A percentile compares a stretch with the other conserved stretches of the same genome.
phyloP scores from a whole-genome alignment of 2,113 vertebrate genomes.

The Planiliza haematocheilus region DNA sequence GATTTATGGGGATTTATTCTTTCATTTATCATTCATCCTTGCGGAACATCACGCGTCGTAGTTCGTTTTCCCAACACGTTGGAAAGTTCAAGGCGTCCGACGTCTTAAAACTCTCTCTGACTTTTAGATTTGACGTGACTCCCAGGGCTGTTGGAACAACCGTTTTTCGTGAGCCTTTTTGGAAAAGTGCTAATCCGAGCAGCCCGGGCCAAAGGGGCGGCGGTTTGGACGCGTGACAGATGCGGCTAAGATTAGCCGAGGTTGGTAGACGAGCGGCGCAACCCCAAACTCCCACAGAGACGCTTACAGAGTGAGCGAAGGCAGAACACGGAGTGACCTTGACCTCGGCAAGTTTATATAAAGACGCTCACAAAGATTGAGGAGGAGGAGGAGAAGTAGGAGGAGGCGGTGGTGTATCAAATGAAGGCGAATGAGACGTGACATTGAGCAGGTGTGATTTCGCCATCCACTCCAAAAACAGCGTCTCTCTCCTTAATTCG shows the following conservation, averaged over 20 bases:
- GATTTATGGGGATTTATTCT: no score
- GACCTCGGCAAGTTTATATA: constrained; percentile 33
- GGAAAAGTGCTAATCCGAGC: constrained; percentile 28
- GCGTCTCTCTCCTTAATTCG: not conserved
- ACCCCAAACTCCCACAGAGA: constrained; percentile 72
- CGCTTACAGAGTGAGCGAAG: constrained; percentile 18
- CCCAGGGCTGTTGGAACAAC: not conserved
- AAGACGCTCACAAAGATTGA: constrained; percentile 28
- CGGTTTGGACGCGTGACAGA: constrained; percentile 48
- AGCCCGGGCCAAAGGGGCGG: constrained; percentile 14
- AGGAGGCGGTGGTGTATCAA: not conserved
- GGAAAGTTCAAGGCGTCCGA: not conserved
- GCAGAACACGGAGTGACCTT: constrained; percentile 44
- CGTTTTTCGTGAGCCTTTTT: not conserved
- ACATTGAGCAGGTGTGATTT: constrained; percentile 21
- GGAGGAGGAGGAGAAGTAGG: not conserved
- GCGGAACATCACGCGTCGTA: no score
- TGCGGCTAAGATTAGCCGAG: constrained; percentile 58
- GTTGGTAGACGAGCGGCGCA: constrained; percentile 51
- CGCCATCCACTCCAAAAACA: not conserved
- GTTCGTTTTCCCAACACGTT: no score
- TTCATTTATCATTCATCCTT: no score
- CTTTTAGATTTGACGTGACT: not conserved
- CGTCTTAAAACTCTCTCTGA: not conserved
- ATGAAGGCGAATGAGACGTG: not conserved